These are phyloP conservation scores for Fragum fragum DNA, from an alignment of 2,888 invertebrate species.

Conservation along the genomic window DNA sequence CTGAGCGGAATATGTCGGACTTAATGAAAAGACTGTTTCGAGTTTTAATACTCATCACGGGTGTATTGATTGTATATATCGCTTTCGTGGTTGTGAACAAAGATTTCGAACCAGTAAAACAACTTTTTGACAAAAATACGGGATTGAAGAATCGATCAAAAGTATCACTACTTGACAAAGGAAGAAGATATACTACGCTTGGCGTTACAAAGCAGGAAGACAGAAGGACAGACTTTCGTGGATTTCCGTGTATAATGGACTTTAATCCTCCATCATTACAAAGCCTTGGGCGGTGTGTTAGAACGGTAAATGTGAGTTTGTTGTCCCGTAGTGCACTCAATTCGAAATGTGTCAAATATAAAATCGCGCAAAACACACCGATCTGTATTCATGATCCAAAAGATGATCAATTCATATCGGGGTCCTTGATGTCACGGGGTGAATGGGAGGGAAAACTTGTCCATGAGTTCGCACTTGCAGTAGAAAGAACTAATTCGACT, in stretches of 20 bases:
- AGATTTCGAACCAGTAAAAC: too few relatives aligned
- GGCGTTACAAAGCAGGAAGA: too few relatives aligned
- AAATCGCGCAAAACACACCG: neutral
- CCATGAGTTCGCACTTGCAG: neutral
- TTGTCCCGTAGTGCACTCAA: neutral
- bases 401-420: neutral
- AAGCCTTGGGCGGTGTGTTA: neutral
- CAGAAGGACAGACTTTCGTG: neutral
- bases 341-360: neutral
- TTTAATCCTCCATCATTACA: neutral
- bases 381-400: neutral
- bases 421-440: neutral
- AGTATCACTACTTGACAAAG: too few relatives aligned
- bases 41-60: too few relatives aligned
- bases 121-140: too few relatives aligned
- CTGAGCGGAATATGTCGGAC: too few relatives aligned
- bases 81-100: too few relatives aligned
- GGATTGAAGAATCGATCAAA: too few relatives aligned
- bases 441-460: neutral
- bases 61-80: too few relatives aligned
- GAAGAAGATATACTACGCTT: too few relatives aligned
- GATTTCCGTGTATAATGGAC: neutral
- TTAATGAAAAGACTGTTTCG: too few relatives aligned
- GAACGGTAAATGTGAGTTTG: neutral
- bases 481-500: neutral